Evolutionary conservation across 1,140 invertebrate species (phyloP).

Genomic region (Lasioglossum albipes): DNA sequence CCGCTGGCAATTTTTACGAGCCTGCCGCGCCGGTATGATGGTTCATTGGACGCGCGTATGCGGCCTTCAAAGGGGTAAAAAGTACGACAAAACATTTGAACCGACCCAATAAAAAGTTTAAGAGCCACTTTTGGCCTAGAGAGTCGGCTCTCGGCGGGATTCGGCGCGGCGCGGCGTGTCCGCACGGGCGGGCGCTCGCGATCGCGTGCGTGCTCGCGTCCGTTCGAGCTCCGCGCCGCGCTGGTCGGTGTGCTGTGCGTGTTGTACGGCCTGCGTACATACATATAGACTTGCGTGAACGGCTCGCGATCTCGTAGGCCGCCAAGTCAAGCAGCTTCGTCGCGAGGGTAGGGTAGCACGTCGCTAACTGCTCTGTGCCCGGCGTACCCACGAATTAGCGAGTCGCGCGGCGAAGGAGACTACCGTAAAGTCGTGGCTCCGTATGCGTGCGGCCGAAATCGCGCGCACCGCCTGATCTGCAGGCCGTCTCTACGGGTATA

Average conservation of each 20-base stretch:
- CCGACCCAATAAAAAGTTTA: no score
- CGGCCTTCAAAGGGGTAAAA: no score
- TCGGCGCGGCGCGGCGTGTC: slow-evolving; percentile 30
- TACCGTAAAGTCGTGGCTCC: slow-evolving; percentile 44
- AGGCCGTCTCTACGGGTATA: slow-evolving; percentile 7
- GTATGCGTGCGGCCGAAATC: slow-evolving; percentile 37
- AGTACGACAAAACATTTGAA: no score
- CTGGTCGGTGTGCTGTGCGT: slow-evolving; percentile 4
- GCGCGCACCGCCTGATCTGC: slow-evolving; percentile 10
- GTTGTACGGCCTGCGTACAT: neutral
- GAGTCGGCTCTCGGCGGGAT: slow-evolving; percentile 33
- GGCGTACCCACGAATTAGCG: slow-evolving; percentile 56
- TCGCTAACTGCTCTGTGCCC: slow-evolving; percentile 50
- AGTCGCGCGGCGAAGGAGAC: slow-evolving; percentile 50
- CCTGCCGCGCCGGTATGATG: no score
- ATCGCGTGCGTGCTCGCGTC: slow-evolving; percentile 17
- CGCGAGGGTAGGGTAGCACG: neutral
- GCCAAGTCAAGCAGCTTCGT: no score
- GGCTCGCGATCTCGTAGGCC: slow-evolving; percentile 2
- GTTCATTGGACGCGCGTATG: no score
- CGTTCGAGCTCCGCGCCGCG: neutral
- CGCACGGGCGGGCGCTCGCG: slow-evolving; percentile 3
- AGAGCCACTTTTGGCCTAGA: slow-evolving; percentile 6
- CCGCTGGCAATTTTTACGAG: no score
- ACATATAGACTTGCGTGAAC: no score